These are phyloP conservation scores for Arctia plantaginis DNA, from an alignment of 2,888 invertebrate species.

Conservation along the genomic window DNA sequence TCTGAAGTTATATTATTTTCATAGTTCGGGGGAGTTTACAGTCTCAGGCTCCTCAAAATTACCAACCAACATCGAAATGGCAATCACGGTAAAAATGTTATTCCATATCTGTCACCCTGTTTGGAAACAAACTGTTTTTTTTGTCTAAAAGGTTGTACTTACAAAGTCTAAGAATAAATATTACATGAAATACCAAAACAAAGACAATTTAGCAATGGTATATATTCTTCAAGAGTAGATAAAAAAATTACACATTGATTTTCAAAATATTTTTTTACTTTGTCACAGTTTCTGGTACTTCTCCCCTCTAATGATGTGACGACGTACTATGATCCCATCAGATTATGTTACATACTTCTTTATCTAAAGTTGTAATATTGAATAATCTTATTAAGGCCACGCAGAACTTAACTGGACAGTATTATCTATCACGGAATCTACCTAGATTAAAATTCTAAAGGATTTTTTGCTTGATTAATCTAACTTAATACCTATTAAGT, in stretches of 20 bases:
- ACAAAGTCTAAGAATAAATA: background rate
- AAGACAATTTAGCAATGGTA: too few species aligned
- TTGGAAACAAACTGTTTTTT: background rate
- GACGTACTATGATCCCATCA: background rate
- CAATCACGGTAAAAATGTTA: background rate
- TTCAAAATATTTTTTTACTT: background rate
- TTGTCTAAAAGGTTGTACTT: background rate
- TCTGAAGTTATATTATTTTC: background rate
- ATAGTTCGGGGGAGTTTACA: too few species aligned
- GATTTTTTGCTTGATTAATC: too few species aligned
- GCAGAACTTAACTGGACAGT: too few species aligned
- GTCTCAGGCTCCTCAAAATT: too few species aligned
- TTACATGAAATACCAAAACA: background rate
- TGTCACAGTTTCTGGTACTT: background rate
- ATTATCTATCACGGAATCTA: too few species aligned
- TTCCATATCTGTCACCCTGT: background rate
- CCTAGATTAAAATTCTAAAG: too few species aligned
- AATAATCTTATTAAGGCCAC: background rate
- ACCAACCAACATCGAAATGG: background rate
- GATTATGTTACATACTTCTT: background rate
- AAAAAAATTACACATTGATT: background rate
- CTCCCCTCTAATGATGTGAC: background rate
- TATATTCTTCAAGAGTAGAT: background rate
- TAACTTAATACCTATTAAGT: background rate
- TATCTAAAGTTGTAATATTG: background rate